phyloP scores from a whole-genome alignment of 2,888 invertebrate genomes.

The Scaptodrosophila latifasciaeformis region DNA sequence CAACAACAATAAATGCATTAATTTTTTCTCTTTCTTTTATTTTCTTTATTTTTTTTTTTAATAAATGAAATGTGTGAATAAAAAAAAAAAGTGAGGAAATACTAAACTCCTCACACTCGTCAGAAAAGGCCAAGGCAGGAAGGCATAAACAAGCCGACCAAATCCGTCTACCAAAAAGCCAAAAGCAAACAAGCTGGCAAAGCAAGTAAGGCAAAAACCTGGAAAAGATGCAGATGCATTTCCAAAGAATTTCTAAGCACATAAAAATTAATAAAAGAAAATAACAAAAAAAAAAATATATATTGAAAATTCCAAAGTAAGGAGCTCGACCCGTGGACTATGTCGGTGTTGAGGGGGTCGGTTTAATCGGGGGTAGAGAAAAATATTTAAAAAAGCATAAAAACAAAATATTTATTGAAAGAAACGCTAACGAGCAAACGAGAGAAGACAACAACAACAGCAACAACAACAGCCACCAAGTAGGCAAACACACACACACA shows the following conservation, averaged over 20 bases:
- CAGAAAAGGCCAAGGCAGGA: conserved; percentile 63
- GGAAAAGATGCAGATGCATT: conserved; percentile 31
- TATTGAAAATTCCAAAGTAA: conserved; percentile 36
- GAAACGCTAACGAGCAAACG: conserved; percentile 45
- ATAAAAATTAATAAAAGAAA: conserved; percentile 30
- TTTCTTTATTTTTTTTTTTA: too few relatives aligned
- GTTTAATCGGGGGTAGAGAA: too few relatives aligned
- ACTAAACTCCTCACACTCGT: too few relatives aligned
- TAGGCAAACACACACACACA: background rate
- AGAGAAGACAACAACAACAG: conserved; percentile 16
- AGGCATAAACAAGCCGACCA: conserved; percentile 58
- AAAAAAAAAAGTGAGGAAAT: conserved; percentile 18
- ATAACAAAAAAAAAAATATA: background rate
- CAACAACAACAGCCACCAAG: background rate
- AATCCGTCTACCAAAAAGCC: conserved; percentile 43
- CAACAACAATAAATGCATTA: conserved; percentile 24
- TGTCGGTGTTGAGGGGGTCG: conserved; percentile 25
- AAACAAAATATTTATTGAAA: conserved; percentile 68
- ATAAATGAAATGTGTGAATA: conserved; percentile 64
- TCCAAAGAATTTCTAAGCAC: conserved; percentile 65
- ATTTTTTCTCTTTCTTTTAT: too few relatives aligned
- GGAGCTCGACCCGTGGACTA: conserved; percentile 33
- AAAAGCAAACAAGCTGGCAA: conserved; percentile 43
- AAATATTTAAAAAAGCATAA: conserved; percentile 69
- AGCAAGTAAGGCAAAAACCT: background rate